Evolutionary conservation across 1,140 invertebrate species (phyloP).

Genomic region (Polypedilum pembai): DNA sequence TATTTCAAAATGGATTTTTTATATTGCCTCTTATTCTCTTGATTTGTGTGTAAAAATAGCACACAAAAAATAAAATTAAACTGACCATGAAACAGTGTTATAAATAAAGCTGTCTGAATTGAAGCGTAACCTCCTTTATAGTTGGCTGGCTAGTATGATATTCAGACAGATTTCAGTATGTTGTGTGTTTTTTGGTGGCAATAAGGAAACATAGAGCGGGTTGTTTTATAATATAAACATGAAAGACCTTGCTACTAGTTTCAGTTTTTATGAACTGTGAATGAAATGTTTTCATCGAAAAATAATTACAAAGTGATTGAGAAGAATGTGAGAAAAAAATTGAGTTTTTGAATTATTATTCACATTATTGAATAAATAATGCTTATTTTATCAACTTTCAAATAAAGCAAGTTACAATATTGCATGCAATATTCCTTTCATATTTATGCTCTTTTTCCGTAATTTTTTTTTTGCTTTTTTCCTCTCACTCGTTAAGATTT

Average conservation of each 20-base stretch:
- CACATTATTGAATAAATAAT: no score
- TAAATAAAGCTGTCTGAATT: neutral
- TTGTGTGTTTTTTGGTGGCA: neutral
- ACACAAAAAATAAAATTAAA: neutral
- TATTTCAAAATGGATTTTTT: neutral
- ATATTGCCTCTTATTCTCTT: neutral
- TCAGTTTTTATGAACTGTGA: neutral
- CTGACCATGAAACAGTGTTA: neutral
- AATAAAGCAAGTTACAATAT: neutral
- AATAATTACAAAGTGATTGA: no score
- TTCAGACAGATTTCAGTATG: no score
- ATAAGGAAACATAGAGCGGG: neutral
- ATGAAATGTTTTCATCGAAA: no score
- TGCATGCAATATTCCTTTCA: neutral
- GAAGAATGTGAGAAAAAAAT: no score
- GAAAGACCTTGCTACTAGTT: neutral
- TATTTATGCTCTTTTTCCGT: neutral
- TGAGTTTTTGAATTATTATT: no score
- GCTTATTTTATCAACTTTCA: no score
- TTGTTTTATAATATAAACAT: neutral
- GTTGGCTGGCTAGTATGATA: no score
- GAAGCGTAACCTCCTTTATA: neutral
- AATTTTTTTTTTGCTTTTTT: neutral
- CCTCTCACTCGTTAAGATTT: neutral
- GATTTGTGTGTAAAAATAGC: neutral